Conservation (phyloP, 2,888 invertebrate genomes). For the Julus scandinavius region DNA sequence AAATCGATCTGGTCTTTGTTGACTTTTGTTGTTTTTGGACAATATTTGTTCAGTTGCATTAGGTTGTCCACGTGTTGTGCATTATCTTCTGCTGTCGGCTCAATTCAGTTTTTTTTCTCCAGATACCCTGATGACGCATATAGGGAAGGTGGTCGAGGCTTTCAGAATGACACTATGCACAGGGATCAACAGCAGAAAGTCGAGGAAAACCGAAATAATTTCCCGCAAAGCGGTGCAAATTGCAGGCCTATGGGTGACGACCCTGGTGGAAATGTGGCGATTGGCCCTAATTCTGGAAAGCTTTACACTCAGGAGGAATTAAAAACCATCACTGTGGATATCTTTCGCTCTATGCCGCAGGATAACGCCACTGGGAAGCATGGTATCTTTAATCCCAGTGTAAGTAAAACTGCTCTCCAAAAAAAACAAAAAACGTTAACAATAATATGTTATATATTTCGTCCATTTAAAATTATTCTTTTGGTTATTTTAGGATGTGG, state of each 20-base stretch:
- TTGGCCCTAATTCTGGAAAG: slow-evolving; percentile 14
- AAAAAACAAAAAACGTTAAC: no score
- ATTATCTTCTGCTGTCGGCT: not conserved
- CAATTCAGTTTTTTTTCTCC: not conserved
- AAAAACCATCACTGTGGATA: slow-evolving; percentile 56
- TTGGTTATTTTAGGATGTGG: slow-evolving; percentile 56
- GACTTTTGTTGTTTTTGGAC: no score
- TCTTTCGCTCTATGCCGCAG: slow-evolving; percentile 52
- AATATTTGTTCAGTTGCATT: no score
- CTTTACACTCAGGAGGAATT: slow-evolving; percentile 55
- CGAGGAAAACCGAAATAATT: slow-evolving; percentile 34
- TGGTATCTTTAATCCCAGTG: slow-evolving; percentile 50
- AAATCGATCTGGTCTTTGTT: no score
- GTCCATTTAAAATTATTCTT: not conserved
- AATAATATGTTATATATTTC: no score
- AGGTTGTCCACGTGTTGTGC: no score
- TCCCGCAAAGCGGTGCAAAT: slow-evolving; percentile 19
- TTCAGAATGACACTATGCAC: slow-evolving; percentile 21
- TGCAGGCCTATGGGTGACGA: slow-evolving; percentile 31
- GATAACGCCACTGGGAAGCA: slow-evolving; percentile 16
- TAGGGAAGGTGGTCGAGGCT: not conserved
- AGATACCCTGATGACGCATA: slow-evolving; percentile 1
- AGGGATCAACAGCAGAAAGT: slow-evolving; percentile 12
- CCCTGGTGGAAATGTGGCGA: not conserved
- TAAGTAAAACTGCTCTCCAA: not conserved